These are phyloP conservation scores for Piprites chloris DNA, from an alignment of 2,113 vertebrate genomes.

Conservation along the genomic window DNA sequence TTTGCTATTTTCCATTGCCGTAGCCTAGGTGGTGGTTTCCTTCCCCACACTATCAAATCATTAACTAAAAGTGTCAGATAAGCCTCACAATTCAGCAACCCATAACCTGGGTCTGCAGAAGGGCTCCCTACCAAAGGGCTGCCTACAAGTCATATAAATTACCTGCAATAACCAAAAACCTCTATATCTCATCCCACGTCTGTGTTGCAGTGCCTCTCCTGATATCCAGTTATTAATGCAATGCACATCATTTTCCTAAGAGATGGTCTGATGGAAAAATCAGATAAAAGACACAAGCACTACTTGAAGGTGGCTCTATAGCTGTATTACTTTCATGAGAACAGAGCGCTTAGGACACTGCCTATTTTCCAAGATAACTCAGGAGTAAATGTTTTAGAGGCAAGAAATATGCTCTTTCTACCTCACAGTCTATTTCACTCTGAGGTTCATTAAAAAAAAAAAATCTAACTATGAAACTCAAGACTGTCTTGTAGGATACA, in stretches of 20 bases:
- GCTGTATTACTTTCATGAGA: background rate
- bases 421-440: background rate
- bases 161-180: background rate
- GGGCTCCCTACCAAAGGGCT: background rate
- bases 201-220: background rate
- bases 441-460: background rate
- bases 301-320: background rate
- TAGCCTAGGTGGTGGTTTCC: background rate
- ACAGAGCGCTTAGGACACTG: background rate
- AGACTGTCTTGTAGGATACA: background rate
- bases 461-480: background rate
- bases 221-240: background rate
- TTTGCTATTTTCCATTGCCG: constrained; percentile 25
- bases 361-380: background rate
- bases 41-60: background rate
- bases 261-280: background rate
- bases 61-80: background rate
- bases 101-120: background rate
- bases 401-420: background rate
- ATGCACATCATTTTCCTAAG: background rate
- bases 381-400: background rate
- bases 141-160: background rate
- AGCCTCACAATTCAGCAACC: background rate
- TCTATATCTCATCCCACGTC: background rate
- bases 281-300: background rate